Conservation (phyloP, 2,888 invertebrate genomes). For the Cephus rjabovi region DNA sequence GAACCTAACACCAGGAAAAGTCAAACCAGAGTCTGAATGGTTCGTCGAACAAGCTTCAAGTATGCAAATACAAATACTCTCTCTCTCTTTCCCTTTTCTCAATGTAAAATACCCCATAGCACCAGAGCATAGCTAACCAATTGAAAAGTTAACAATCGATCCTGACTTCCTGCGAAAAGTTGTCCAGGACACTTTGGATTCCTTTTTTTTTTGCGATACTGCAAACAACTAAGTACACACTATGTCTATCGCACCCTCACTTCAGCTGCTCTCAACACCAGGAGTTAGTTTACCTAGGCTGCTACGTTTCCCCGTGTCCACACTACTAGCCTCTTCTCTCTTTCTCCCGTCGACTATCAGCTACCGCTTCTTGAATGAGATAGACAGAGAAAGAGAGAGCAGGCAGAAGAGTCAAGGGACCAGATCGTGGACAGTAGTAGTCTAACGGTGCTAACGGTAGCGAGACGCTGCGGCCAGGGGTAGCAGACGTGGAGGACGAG, state of each 20-base stretch:
- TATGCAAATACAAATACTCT: not conserved
- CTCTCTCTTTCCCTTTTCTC: not conserved
- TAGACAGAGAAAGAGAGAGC: not conserved
- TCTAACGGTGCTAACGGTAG: not conserved
- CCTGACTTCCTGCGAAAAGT: not conserved
- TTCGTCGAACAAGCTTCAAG: not conserved
- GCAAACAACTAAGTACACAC: not conserved
- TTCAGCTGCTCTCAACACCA: not conserved
- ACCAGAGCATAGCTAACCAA: not conserved
- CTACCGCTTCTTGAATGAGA: not conserved
- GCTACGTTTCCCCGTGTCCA: not conserved
- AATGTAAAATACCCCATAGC: not conserved
- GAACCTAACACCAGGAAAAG: not conserved
- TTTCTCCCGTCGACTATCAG: not conserved
- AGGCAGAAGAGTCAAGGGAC: not conserved
- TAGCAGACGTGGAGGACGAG: not conserved
- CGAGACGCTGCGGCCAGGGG: not conserved
- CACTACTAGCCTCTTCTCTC: not conserved
- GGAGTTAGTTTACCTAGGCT: not conserved
- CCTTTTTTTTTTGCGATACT: not conserved
- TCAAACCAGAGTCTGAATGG: not conserved
- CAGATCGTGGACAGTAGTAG: not conserved
- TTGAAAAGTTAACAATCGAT: not conserved
- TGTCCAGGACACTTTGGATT: not conserved
- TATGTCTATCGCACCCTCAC: not conserved